phyloP scores from a whole-genome alignment of 2,888 invertebrate genomes.

The Plusia festucae region DNA sequence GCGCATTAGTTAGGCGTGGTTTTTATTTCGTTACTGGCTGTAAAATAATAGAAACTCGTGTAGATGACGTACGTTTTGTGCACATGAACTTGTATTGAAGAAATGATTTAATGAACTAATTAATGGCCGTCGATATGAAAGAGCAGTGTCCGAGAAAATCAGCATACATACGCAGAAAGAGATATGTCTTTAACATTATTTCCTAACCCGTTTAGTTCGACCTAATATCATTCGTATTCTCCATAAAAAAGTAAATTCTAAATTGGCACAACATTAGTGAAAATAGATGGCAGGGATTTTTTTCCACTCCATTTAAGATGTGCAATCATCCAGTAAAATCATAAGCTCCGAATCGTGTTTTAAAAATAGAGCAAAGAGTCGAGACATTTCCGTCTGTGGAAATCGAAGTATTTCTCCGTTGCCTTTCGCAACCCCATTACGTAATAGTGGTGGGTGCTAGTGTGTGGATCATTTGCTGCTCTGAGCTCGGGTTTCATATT shows the following conservation, averaged over 20 bases:
- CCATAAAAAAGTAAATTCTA: neutral
- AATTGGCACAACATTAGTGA: neutral
- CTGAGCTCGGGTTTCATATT: conserved; percentile 37
- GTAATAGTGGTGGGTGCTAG: conserved; percentile 37
- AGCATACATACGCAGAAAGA: neutral
- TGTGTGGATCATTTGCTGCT: conserved; percentile 42
- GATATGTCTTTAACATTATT: neutral
- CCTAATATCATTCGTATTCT: neutral
- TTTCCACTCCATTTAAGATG: neutral
- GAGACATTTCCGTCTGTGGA: conserved; percentile 12
- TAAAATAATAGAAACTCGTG: conserved; percentile 25
- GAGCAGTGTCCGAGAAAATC: neutral
- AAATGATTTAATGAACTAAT: conserved; percentile 14
- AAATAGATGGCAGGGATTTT: neutral
- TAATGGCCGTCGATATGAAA: neutral
- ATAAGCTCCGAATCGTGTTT: neutral
- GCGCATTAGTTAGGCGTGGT: conserved; percentile 21
- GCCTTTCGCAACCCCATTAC: conserved; percentile 23
- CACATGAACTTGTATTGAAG: conserved; percentile 16
- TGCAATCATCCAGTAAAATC: conserved; percentile 1
- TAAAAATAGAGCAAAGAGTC: conserved; percentile 8
- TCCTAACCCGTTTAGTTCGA: neutral
- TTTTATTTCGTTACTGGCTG: conserved; percentile 32
- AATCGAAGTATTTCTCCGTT: conserved; percentile 14
- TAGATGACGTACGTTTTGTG: conserved; percentile 16